Conservation (phyloP, 2,888 invertebrate species). For the Chrysotoxum bicinctum region DNA sequence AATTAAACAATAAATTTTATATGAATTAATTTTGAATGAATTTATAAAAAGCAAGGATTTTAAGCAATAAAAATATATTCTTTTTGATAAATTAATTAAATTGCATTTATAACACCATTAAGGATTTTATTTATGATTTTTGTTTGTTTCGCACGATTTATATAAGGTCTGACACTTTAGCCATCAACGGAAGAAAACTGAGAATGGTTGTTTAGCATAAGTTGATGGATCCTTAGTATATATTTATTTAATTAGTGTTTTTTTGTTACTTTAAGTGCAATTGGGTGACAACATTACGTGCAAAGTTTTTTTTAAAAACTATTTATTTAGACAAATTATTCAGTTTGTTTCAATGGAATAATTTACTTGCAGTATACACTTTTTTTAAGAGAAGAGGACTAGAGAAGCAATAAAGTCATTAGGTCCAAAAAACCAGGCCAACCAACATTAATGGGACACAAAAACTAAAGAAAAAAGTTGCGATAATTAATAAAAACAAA, state of each 20-base stretch:
- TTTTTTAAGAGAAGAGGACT: slow-evolving; percentile 27
- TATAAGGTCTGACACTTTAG: neutral
- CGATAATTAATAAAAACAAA: slow-evolving; percentile 3
- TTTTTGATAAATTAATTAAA: slow-evolving; percentile 14
- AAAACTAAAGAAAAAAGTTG: slow-evolving; percentile 11
- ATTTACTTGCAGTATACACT: slow-evolving; percentile 44
- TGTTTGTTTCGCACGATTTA: neutral
- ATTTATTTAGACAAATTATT: slow-evolving; percentile 12
- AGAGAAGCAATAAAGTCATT: slow-evolving; percentile 43
- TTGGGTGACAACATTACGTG: slow-evolving; percentile 55
- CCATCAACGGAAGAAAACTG: neutral
- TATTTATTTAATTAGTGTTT: slow-evolving; percentile 38
- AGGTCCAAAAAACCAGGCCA: slow-evolving; percentile 56
- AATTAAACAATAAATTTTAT: neutral
- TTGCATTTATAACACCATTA: slow-evolving; percentile 71
- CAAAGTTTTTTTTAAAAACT: slow-evolving; percentile 22
- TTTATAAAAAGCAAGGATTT: slow-evolving; percentile 36
- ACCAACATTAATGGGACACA: slow-evolving; percentile 36
- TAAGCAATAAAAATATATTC: slow-evolving; percentile 21
- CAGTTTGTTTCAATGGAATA: slow-evolving; percentile 37
- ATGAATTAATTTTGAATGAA: slow-evolving; percentile 11
- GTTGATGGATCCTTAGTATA: neutral
- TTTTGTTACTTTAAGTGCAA: slow-evolving; percentile 27
- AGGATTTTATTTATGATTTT: slow-evolving; percentile 40
- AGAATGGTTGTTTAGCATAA: neutral